phyloP scores from a whole-genome alignment of 92 coral and sea anemone genomes.

The Phenganax marumi region DNA sequence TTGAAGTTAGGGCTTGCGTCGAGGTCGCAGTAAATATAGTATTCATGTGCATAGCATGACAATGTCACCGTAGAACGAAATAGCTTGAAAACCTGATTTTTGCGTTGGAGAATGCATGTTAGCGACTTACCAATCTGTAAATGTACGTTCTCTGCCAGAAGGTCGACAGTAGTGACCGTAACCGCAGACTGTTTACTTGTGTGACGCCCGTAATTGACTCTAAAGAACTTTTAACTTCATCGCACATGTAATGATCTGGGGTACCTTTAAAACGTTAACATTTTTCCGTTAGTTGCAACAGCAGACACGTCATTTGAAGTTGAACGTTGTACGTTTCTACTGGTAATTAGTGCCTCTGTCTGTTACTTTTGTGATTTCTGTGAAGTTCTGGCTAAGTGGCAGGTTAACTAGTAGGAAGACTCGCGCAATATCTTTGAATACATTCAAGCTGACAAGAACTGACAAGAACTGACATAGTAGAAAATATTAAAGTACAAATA shows the following conservation, averaged over 20 bases:
- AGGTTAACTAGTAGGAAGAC: conserved; percentile 28
- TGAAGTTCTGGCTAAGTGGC: not conserved
- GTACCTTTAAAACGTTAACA: conserved; percentile 1
- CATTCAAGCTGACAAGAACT: conserved; percentile 40
- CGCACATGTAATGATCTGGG: conserved; percentile 24
- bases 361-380: not conserved
- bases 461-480: conserved; percentile 37
- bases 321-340: not conserved
- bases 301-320: not conserved
- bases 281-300: not conserved
- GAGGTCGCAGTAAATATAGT: too few relatives aligned
- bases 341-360: too few relatives aligned
- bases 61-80: not conserved
- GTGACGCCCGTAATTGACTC: conserved; percentile 22
- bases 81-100: not conserved
- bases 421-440: conserved; percentile 29
- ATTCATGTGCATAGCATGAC: too few relatives aligned
- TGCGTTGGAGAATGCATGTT: not conserved
- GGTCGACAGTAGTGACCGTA: conserved; percentile 35
- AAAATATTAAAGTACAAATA: conserved; percentile 33
- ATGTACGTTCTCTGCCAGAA: conserved; percentile 31
- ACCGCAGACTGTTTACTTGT: conserved; percentile 28
- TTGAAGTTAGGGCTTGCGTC: too few relatives aligned
- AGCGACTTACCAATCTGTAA: conserved; percentile 28
- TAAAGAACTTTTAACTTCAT: conserved; percentile 29